phyloP scores from a whole-genome alignment of 2,888 invertebrate species.

The Orchestes rusci region DNA sequence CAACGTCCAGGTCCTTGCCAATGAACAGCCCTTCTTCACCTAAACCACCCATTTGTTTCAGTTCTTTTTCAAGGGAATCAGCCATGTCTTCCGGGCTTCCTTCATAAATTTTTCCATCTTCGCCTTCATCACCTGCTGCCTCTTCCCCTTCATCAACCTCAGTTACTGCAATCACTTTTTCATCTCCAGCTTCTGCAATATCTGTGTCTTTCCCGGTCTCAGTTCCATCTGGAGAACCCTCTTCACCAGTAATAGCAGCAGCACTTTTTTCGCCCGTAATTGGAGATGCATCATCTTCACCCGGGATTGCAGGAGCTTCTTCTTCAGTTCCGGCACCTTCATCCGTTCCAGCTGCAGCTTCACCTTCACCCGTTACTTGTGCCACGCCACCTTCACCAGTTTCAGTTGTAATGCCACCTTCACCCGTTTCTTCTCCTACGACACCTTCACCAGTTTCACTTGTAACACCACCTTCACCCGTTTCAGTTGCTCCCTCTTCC shows the following conservation, averaged over 20 bases:
- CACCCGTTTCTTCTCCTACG: constrained; percentile 16
- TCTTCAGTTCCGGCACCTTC: constrained; percentile 7
- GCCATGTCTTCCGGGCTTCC: background rate
- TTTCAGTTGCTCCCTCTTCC: constrained; percentile 6
- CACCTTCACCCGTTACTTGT: constrained; percentile 7
- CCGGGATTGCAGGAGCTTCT: background rate
- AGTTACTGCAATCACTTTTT: too few species aligned
- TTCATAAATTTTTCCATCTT: background rate
- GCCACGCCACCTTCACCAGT: constrained; percentile 12
- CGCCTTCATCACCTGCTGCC: constrained; percentile 8
- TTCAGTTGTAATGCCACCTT: constrained; percentile 8
- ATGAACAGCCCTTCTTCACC: too few species aligned
- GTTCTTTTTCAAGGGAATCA: too few species aligned
- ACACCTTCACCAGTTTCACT: constrained; percentile 8
- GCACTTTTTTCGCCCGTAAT: too few species aligned
- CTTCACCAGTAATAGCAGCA: too few species aligned
- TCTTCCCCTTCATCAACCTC: constrained; percentile 10
- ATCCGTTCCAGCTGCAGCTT: constrained; percentile 9
- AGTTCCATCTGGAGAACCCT: too few species aligned
- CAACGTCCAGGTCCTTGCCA: too few species aligned
- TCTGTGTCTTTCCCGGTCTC: too few species aligned
- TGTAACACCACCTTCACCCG: constrained; percentile 7
- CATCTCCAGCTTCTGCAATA: too few species aligned
- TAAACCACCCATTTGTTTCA: too few species aligned
- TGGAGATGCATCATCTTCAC: background rate